Base-by-base conservation (phyloP, 2,113 vertebrate species). In the Candoia aspera region DNA sequence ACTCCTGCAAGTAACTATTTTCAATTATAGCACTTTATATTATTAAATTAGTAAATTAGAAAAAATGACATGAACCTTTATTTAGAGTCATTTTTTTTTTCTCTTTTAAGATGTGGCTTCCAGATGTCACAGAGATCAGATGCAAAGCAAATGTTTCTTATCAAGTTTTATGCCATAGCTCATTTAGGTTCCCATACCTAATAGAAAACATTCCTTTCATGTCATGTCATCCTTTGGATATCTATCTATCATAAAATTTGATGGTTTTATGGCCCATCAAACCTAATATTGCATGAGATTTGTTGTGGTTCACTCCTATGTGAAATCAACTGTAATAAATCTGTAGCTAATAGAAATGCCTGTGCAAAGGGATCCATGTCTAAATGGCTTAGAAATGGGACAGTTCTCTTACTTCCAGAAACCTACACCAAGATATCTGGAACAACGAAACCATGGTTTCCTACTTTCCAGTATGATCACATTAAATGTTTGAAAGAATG, bases 71-170 rank as follows among this genome's bases (percentile, higher is more conserved):
- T 13, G 19, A 89, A 55, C n/a, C n/a, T 89, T 37, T 37, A 84
- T 89, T 33, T 6, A 26, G 68, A 86, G 83, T 37, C 46, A 42
- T 12, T 19, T 33, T 53, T 4, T 19, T 19, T 11, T 2, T 4
- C 8, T 53, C 5, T 46, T 88, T 11, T 26, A 46, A 87, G 55
- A 46, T 24, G 88, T 84, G 88, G 42, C 21, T 84, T 89, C 91
- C 91, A 92, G 42, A 92, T 85, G 49, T 59, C 57, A 89, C 46
- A 29, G 21, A 92, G 87, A 92, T 92, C 46, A 92, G 87, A 85
- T 33, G 46, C 91, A 37, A 37, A 54, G 5, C 57, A 92, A 92
- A 89, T 92, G 73, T 92, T 89, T 84, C 91, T 89, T 89, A 64
- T 84, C 84, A 73, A 24, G 37, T 0, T 84, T 89, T 89, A 62